A percentile compares a stretch with the other conserved stretches of the same genome.
These are phyloP conservation scores for Bicyclus anynana DNA, from an alignment of 1,140 invertebrate genomes.

Conservation along the genomic window DNA sequence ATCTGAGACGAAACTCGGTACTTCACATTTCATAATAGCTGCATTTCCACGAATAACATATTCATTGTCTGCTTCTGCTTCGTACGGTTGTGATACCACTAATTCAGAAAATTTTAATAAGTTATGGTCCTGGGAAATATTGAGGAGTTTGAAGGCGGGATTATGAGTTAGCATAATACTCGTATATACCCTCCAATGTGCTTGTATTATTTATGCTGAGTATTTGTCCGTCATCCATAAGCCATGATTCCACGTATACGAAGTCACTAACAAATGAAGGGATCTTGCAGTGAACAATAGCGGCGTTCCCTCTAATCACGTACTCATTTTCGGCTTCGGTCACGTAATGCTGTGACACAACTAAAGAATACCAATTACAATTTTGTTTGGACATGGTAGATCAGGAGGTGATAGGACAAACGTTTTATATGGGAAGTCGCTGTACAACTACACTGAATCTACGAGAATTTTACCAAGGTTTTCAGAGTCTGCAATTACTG, in stretches of 20 bases:
- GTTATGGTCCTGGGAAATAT: constrained; percentile 13
- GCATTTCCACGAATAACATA: constrained; percentile 92
- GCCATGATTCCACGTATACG: constrained; percentile 91
- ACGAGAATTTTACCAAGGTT: constrained; percentile 81
- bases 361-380: constrained; percentile 78
- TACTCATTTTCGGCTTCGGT: constrained; percentile 96
- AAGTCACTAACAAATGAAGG: constrained; percentile 96
- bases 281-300: constrained; percentile 95
- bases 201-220: constrained; percentile 80
- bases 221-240: constrained; percentile 85
- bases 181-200: constrained; percentile 43
- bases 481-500: constrained; percentile 78
- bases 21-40: constrained; percentile 91
- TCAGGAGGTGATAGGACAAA: constrained; percentile 44
- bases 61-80: constrained; percentile 90
- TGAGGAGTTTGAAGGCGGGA: constrained; percentile 12
- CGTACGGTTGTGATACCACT: constrained; percentile 90
- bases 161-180: constrained; percentile 12
- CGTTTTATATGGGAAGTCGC: constrained; percentile 38
- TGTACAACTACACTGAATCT: constrained; percentile 25
- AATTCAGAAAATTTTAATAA: constrained; percentile 29
- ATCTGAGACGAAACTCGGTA: constrained; percentile 92
- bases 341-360: constrained; percentile 91
- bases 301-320: constrained; percentile 94
- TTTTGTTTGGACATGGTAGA: constrained; percentile 33